These are phyloP conservation scores for Aurelia sp. DNA, from an alignment of 30 jellyfish, hydroid and myxozoan genomes.

Conservation along the genomic window DNA sequence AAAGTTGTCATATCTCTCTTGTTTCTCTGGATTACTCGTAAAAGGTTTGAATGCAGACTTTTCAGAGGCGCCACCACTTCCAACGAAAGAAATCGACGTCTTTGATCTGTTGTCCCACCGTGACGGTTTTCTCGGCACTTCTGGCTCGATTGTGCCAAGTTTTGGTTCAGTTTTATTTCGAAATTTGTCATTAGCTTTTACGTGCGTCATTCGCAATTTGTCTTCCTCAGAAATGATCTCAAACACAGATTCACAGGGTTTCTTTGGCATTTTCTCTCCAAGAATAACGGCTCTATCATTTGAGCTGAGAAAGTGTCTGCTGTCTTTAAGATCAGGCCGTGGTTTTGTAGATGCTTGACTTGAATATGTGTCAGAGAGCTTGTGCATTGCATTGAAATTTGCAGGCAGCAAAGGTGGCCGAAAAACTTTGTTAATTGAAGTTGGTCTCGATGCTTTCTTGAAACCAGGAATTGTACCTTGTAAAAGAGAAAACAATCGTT, in stretches of 20 bases:
- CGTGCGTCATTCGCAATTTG: slow-evolving; percentile 2
- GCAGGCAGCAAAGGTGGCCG: slow-evolving; percentile 79
- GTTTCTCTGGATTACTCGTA: slow-evolving; percentile 83
- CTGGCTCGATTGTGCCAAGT: slow-evolving; percentile 9
- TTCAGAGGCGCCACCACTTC: slow-evolving; percentile 17
- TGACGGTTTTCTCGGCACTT: slow-evolving; percentile 38
- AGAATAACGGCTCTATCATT: slow-evolving; percentile 77
- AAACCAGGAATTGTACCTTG: slow-evolving; percentile 85
- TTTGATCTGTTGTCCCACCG: slow-evolving; percentile 55
- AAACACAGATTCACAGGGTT: slow-evolving; percentile 41
- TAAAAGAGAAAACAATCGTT: neutral
- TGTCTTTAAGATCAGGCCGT: neutral
- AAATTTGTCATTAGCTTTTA: neutral
- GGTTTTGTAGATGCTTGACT: neutral
- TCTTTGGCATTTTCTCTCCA: slow-evolving; percentile 66
- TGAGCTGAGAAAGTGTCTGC: slow-evolving; percentile 42
- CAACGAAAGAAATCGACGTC: neutral
- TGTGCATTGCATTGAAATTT: slow-evolving; percentile 64
- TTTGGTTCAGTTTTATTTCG: neutral
- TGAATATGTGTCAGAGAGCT: neutral
- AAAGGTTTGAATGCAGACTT: slow-evolving; percentile 81
- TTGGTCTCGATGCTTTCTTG: slow-evolving; percentile 63
- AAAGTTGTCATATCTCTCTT: slow-evolving; percentile 81
- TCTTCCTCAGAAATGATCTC: slow-evolving; percentile 53
- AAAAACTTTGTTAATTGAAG: slow-evolving; percentile 49